These are phyloP conservation scores for Chloroceryle inda DNA, from an alignment of 2,797 vertebrate species.

Conservation along the genomic window DNA sequence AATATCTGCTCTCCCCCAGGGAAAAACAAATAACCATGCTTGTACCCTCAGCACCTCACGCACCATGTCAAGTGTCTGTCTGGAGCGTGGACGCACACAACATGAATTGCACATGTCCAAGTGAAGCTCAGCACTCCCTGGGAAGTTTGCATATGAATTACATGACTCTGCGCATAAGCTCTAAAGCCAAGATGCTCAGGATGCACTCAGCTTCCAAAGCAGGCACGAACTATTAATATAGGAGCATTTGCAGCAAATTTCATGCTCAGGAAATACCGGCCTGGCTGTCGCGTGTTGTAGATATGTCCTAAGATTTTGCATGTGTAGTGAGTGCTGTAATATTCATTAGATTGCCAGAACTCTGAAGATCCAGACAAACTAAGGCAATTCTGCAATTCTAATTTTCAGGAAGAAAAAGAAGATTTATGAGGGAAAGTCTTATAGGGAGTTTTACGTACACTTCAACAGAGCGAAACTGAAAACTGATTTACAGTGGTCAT, in stretches of 20 bases:
- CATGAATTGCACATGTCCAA: neutral
- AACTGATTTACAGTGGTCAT: neutral
- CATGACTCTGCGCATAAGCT: neutral
- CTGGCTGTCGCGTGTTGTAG: neutral
- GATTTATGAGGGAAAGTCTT: neutral
- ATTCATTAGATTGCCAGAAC: neutral
- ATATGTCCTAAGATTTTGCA: neutral
- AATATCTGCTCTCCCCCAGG: neutral
- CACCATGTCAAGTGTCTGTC: neutral
- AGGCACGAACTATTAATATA: neutral
- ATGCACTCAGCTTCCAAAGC: neutral
- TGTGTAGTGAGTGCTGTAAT: neutral
- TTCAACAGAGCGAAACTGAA: neutral
- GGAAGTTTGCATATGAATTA: neutral
- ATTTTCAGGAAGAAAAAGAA: neutral
- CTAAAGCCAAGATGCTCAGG: neutral
- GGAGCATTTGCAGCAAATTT: neutral
- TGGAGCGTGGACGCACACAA: neutral
- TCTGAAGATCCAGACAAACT: neutral
- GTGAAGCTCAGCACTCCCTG: neutral
- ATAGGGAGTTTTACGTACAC: neutral
- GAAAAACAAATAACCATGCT: neutral
- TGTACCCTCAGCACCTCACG: neutral
- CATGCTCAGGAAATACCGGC: neutral
- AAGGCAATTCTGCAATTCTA: neutral